Percentiles rank a stretch among this genome's conserved stretches.
Conservation (phyloP, 2,797 vertebrate genomes). For the Lindbergichthys nudifrons region DNA sequence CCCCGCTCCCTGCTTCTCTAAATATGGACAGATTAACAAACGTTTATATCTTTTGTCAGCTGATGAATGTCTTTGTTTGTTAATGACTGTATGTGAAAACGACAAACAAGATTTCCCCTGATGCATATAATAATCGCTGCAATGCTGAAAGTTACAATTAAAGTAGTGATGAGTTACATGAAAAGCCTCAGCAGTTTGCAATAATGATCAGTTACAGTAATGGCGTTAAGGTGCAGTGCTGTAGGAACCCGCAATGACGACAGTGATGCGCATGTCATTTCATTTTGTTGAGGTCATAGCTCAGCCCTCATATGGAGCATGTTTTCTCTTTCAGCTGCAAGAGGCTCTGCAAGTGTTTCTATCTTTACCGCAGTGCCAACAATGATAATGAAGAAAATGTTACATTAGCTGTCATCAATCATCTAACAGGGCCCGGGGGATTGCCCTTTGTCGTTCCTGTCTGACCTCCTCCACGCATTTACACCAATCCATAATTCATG, state of each 20-base stretch:
- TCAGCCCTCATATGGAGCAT: neutral
- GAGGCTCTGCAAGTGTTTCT: neutral
- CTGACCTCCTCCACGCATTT: conserved; percentile 54
- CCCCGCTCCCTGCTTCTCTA: neutral
- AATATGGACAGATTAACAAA: neutral
- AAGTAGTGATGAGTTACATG: neutral
- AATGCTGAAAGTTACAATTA: conserved; percentile 1
- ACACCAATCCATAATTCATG: conserved; percentile 77
- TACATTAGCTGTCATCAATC: conserved; percentile 49
- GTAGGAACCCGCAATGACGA: conserved; percentile 6
- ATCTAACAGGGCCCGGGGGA: conserved; percentile 47
- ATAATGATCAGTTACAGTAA: neutral
- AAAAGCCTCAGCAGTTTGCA: neutral
- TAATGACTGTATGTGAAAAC: neutral
- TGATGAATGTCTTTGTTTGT: neutral
- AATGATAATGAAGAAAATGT: conserved; percentile 53
- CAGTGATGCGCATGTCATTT: conserved; percentile 8
- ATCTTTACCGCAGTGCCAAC: conserved; percentile 32
- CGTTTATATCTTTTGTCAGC: conserved; percentile 1
- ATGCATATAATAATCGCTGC: conserved; percentile 20
- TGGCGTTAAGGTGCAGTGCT: neutral
- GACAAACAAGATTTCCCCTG: conserved; percentile 20
- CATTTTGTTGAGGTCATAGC: conserved; percentile 28
- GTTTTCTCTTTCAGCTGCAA: conserved; percentile 18
- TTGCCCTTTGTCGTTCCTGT: conserved; percentile 49